Conservation (phyloP, 2,113 vertebrate genomes). For the Macrotis lagotis region DNA sequence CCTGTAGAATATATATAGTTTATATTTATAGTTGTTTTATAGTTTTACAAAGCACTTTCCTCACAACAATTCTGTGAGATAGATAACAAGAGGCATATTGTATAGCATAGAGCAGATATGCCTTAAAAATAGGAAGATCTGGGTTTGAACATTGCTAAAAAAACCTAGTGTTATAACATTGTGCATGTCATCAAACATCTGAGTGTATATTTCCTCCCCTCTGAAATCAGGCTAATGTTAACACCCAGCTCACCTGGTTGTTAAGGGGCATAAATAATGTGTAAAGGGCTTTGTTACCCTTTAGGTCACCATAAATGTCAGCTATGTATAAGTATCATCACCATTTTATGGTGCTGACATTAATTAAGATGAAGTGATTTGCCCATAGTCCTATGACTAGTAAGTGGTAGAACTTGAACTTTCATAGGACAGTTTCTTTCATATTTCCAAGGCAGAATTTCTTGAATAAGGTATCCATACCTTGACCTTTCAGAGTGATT, state of each 20-base stretch:
- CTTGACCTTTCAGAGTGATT: not conserved
- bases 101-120: not conserved
- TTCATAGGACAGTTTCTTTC: not conserved
- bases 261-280: not conserved
- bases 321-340: not conserved
- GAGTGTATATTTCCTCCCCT: not conserved
- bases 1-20: not conserved
- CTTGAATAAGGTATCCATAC: not conserved
- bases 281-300: not conserved
- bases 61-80: not conserved
- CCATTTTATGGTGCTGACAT: not conserved
- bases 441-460: not conserved
- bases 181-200: not conserved
- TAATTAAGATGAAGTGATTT: not conserved
- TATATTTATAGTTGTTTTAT: not conserved
- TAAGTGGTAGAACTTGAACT: not conserved
- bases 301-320: not conserved
- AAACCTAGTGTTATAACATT: not conserved
- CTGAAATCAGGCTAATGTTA: not conserved
- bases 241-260: not conserved
- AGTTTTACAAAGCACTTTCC: not conserved
- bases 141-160: not conserved
- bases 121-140: not conserved
- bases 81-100: not conserved
- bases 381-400: not conserved